These are phyloP conservation scores for Drosophila suboccidentalis DNA, from an alignment of 2,888 invertebrate species.

Conservation along the genomic window DNA sequence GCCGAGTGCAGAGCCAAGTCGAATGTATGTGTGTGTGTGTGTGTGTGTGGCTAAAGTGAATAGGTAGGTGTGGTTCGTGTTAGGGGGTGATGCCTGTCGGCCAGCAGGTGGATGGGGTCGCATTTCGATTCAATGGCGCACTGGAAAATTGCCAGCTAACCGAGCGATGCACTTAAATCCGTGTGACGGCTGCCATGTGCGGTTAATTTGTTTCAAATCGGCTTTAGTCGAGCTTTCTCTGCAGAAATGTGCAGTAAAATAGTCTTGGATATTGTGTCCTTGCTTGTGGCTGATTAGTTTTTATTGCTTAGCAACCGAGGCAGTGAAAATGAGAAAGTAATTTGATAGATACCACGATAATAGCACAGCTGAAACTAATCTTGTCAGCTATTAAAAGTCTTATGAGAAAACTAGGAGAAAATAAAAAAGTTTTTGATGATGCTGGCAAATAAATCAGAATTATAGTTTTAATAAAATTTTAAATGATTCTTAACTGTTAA, in stretches of 20 bases:
- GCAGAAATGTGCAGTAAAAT: not conserved
- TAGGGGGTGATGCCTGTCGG: not conserved
- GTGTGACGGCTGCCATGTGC: slow-evolving; percentile 68
- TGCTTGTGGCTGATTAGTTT: slow-evolving; percentile 1
- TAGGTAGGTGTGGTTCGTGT: slow-evolving; percentile 4
- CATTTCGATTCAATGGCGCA: slow-evolving; percentile 51
- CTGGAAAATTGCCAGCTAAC: slow-evolving; percentile 71
- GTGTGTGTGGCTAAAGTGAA: slow-evolving; percentile 2
- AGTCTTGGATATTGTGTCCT: slow-evolving; percentile 10
- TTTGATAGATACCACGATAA: not conserved
- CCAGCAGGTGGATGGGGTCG: slow-evolving; percentile 1
- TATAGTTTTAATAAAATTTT: not conserved
- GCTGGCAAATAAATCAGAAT: not conserved
- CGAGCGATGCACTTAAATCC: slow-evolving; percentile 70
- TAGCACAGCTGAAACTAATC: not conserved
- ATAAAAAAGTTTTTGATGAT: not conserved
- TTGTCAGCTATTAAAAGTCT: not conserved
- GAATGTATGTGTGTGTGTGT: slow-evolving; percentile 6
- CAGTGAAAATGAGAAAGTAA: not conserved
- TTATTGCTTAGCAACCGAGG: not conserved
- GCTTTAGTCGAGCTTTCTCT: slow-evolving; percentile 41
- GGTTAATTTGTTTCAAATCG: slow-evolving; percentile 77
- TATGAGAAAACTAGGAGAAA: not conserved
- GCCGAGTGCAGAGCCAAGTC: slow-evolving; percentile 2
- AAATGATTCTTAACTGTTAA: too few species aligned